A percentile compares a stretch with the other conserved stretches of the same genome.
Conservation (phyloP, 2,113 vertebrate genomes). For the cat (Felis catus) region F.catus_Fca126_mat1.0 CM031411.1:27779001-27779500, state of each 20-base stretch:
- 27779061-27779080: background rate
- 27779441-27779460: conserved; percentile 6
- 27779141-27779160: background rate
- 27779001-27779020: background rate
- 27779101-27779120: conserved; percentile 27
- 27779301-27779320: background rate
- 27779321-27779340: conserved; percentile 31
- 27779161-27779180: conserved; percentile 62
- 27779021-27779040: background rate
- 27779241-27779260: conserved; percentile 62
- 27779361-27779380: conserved; percentile 52
- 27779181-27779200: conserved; percentile 58
- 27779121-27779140: conserved; percentile 68
- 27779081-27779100: background rate
- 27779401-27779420: background rate
- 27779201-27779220: conserved; percentile 61
- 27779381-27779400: conserved; percentile 5
- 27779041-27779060: background rate
- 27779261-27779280: conserved; percentile 59
- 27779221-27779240: conserved; percentile 53
- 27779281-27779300: conserved; percentile 66
- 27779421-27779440: background rate
- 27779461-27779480: background rate
- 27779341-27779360: conserved; percentile 58
- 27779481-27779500: background rate